Evolutionary conservation across 2,797 vertebrate species (phyloP).

Genomic region (Xenentodon cancila): DNA sequence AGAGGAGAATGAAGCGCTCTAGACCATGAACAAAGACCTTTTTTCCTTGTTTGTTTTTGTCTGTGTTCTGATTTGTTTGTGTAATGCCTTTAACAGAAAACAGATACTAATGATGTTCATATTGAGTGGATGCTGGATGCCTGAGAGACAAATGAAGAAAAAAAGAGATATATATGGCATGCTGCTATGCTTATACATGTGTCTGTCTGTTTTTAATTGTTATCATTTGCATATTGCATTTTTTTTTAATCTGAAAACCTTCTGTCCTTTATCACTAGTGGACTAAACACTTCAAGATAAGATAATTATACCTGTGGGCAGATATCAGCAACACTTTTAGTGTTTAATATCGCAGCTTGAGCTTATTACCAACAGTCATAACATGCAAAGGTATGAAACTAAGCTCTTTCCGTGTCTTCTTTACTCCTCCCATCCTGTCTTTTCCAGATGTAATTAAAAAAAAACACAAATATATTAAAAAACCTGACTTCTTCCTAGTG

Average conservation of each 20-base stretch:
- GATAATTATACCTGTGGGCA: too few relatives aligned
- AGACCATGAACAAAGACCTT: background rate
- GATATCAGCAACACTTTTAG: too few relatives aligned
- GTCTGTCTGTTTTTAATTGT: too few relatives aligned
- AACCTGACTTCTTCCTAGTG: constrained; percentile 26
- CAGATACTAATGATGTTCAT: background rate
- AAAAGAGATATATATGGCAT: background rate
- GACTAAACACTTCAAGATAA: too few relatives aligned
- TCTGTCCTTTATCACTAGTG: too few relatives aligned
- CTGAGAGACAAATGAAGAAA: background rate
- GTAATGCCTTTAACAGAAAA: background rate
- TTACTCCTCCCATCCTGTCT: constrained; percentile 7
- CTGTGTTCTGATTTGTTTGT: constrained; percentile 3
- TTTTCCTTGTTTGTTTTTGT: constrained; percentile 1
- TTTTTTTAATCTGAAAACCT: too few relatives aligned
- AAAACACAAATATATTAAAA: background rate
- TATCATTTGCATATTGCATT: too few relatives aligned
- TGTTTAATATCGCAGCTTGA: too few relatives aligned
- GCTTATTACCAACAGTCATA: too few relatives aligned
- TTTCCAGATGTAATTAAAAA: constrained; percentile 23
- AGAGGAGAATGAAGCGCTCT: constrained; percentile 1
- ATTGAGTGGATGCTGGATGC: background rate
- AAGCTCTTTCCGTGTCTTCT: background rate
- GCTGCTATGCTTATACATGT: background rate
- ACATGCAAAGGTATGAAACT: constrained; percentile 11